These are phyloP conservation scores for Camponotus pennsylvanicus DNA, from an alignment of 1,140 invertebrate species.

Conservation along the genomic window DNA sequence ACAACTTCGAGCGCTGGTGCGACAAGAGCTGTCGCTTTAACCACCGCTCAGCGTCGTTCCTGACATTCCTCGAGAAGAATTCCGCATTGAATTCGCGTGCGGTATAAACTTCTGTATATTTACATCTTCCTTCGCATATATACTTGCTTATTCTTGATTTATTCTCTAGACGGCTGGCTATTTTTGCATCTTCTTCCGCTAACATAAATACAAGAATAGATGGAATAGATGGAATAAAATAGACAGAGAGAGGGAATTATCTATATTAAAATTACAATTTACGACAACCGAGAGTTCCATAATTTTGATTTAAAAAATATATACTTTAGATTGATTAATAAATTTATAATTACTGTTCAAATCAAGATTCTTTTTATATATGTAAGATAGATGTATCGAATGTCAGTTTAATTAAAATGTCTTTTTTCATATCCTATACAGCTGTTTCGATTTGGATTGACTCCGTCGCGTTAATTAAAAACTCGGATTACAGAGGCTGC, in stretches of 20 bases:
- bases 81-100: slow-evolving; percentile 1
- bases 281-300: neutral
- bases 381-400: neutral
- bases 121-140: neutral
- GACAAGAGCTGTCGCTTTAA: slow-evolving; percentile 17
- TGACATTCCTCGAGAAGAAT: neutral
- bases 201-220: neutral
- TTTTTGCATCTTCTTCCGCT: neutral
- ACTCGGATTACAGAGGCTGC: neutral
- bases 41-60: neutral
- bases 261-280: too few species aligned
- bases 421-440: neutral
- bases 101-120: neutral
- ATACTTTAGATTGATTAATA: neutral
- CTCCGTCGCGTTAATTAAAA: neutral
- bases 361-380: neutral
- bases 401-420: neutral
- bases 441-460: neutral
- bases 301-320: neutral
- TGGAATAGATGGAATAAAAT: neutral
- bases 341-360: neutral
- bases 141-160: neutral
- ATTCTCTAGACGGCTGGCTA: neutral
- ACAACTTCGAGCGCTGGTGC: neutral
- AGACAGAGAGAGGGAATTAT: too few species aligned